Base-by-base conservation (phyloP, 2,888 invertebrate species). In the Drosophila hamatofila region DNA sequence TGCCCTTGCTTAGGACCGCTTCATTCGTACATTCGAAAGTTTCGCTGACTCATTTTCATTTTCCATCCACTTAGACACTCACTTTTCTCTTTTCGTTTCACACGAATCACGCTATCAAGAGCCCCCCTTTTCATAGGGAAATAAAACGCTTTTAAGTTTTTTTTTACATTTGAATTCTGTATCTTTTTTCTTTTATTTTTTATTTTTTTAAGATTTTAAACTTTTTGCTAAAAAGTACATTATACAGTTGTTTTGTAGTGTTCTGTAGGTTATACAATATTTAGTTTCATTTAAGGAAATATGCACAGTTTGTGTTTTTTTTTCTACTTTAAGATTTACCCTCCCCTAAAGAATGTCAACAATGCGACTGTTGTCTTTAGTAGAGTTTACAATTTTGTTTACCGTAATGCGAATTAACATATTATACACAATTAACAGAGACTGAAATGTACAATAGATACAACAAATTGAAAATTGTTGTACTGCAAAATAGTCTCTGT, bases 231-330 rank as follows among this genome's bases (percentile, higher is more conserved):
- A 59, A 74, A 67, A 77, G 48, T 80, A 72, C 60, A 80, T 64
- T 73, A 73, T 59, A 75, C 65, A 57, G 49, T 49, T 52, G 39
- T 62, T 44, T 44, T 51, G 18, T 57, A 65, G 57, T 72, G 56
- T 81, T 82, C 68, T 64, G 46, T 78, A 70, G 62, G 72, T 61
- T 82, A 72, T 85, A 83, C 72, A 83, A 72, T 76, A 65, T 51
- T 71, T 64, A 69, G 66, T 85, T 81, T 81, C 68, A 60, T 75
- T 84, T 84, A 72, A 78, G 84, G 78, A 87, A 84, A 84, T 85
- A 87, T 87, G 75, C 84, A 87, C 84, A 84, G 84, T 78, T 69
- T 75, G 72, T 58, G 58, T 77, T 79, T 78, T 39, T 63, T 58
- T 57, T 37, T 49, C 30, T 57, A 59, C 48, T 75, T 63, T 37